Base-by-base conservation (phyloP, 2,888 invertebrate species). In the Shargacucullia verbasci region DNA sequence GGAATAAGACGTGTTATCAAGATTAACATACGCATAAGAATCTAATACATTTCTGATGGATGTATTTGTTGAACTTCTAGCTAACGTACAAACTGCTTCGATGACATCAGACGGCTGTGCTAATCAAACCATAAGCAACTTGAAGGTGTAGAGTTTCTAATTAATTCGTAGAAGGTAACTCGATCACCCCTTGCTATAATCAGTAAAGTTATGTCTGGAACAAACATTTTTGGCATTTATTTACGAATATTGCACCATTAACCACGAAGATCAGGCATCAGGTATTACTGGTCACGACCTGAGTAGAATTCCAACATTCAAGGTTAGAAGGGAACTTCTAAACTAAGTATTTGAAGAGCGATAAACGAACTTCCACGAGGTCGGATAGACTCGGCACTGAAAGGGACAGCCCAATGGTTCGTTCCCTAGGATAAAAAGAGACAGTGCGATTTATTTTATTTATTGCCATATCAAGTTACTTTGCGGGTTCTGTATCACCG, bases 391-490 rank as follows among this genome's bases (percentile, higher is more conserved):
- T 81, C 79, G 76, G 70, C 67, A 63, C 34, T 35, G 83, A 88
- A 54, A 74, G 83, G 80, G 89, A 90, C 67, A 43, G 73, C 58
- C 15, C 46, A 58, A 79, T 64, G 43, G 29, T 38, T 12, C 37
- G 14, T 35, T 44, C 50, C 40, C 11, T 46, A 50, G 14, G 79
- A 29, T 46, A 34, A 77, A 88, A 54, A 70, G 82, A 80, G 88
- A 87, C 50, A 50, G 80, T 49, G 50, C 50, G 69, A 81, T 79
- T 82, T 87, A 86, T 88, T 90, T 89, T 87, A 91, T 91, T 92
- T 91, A 92, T 90, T 91, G 84, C 89, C 88, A 85, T 92, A 92
- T 92, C 87, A 87, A 86, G 89, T 89, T 87, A 78, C 89, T 68
- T 70, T 79, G 79, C 77, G 75, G 77, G 83, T 76, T 85, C 79